Evolutionary conservation across 2,113 vertebrate species (phyloP), one percentile per base, ranked within the genome.

Genomic region (Cheirogaleus medius): DNA sequence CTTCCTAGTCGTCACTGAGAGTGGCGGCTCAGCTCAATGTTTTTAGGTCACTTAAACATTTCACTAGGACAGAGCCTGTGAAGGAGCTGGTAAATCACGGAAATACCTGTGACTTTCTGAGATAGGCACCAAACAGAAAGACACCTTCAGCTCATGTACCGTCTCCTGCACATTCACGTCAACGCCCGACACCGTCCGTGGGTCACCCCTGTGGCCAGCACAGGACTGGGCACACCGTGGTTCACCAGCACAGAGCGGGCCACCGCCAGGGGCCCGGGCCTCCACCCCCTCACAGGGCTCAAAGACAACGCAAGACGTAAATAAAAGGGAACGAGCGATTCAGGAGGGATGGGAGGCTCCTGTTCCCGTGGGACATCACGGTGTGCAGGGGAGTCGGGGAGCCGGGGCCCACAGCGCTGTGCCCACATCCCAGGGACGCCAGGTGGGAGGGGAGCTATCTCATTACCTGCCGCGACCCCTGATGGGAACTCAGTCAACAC

Each of bases 261-360:
- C 23, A 23, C 29, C n/a, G 3, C 18, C 39, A 25, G 4, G 12
- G 23, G 2, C 52, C 69, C 27, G 14, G 44, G 34, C 34, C 47
- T 18, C 18, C 47, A 9, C 39, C 13, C 2, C 23, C 23, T 73
- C 66, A 29, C 73, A 42, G 47, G n/a, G 56, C 17, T 7, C 11
- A 39, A 18, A 68, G 78, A 17, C n/a, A n/a, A n/a, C 0, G 0
- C 0, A 3, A 8, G 15, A 63, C 25, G 15, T 7, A 42, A 71
- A 71, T 0, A 42, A 80, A 34, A 73, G 20, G 27, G n/a, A 63
- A 20, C 11, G 29, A 77, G 18, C 0, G 1, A 63, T 15, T 29
- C 21, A 0, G 17, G 1, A 66, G 37, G 32, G 25, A 76, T 8
- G 18, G 25, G 39, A 29, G 25, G 58, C 32, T 21, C 6, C 21